These are phyloP conservation scores for Tachycineta bicolor DNA, from an alignment of 2,113 vertebrate species.

Conservation along the genomic window DNA sequence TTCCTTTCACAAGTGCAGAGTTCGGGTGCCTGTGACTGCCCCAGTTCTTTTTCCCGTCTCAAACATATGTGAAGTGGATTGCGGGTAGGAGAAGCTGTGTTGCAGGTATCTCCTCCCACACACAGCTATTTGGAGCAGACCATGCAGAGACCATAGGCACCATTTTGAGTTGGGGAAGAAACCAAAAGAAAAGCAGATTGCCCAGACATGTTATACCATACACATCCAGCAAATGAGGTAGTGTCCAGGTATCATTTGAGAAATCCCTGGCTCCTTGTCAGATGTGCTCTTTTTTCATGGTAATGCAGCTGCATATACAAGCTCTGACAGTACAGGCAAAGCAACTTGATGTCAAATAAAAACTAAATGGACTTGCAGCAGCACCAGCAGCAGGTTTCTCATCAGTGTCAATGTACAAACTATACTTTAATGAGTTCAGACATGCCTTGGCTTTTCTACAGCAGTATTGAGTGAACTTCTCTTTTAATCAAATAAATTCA, in stretches of 20 bases:
- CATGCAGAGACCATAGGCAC: not conserved
- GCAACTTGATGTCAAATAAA: conserved; percentile 14
- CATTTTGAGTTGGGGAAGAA: not conserved
- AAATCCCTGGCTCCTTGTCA: not conserved
- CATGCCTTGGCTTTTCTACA: conserved; percentile 6
- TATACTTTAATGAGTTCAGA: conserved; percentile 42
- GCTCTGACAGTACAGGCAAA: conserved; percentile 22
- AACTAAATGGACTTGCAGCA: conserved; percentile 25
- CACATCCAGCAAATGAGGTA: not conserved
- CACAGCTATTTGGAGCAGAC: conserved; percentile 22
- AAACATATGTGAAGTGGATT: not conserved
- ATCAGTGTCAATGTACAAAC: conserved; percentile 8
- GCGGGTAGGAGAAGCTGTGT: not conserved
- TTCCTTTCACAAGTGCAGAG: not conserved
- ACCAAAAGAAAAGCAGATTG: not conserved
- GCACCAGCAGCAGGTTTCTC: conserved; percentile 35
- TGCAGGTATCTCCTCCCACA: conserved; percentile 29
- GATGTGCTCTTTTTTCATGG: not conserved
- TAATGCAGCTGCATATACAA: conserved; percentile 12
- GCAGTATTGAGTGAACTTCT: conserved; percentile 25
- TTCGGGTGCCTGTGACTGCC: not conserved
- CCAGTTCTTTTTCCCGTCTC: not conserved
- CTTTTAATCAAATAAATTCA: conserved; percentile 44
- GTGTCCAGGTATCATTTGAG: not conserved
- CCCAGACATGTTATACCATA: not conserved